phyloP scores from a whole-genome alignment of 2,113 vertebrate genomes.

The Malurus cyaneus region DNA sequence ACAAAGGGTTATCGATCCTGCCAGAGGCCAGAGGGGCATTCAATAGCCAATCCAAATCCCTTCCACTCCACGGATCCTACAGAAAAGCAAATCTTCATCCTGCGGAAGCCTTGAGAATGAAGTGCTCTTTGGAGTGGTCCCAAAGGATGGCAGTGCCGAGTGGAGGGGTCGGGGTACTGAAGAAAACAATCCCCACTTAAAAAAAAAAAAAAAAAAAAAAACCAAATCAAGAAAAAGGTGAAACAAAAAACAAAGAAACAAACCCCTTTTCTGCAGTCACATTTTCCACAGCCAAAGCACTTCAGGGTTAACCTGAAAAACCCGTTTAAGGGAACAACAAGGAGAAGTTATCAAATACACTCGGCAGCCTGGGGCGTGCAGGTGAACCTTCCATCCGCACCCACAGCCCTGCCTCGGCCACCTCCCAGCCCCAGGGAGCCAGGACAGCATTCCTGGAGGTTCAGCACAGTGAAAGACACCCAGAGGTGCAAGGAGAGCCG shows the following conservation, averaged over 20 bases:
- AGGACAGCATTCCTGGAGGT: background rate
- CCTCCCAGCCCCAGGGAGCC: fast-evolving
- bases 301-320: slow-evolving; percentile 8
- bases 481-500: background rate
- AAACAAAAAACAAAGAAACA: background rate
- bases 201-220: background rate
- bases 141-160: fast-evolving
- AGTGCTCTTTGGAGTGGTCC: fast-evolving
- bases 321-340: background rate
- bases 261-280: background rate
- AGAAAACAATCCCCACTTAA: background rate
- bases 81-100: background rate
- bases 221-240: background rate
- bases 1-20: slow-evolving; percentile 4
- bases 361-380: background rate
- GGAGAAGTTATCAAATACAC: background rate
- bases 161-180: background rate
- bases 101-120: background rate
- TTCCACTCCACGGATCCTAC: background rate
- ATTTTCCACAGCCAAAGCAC: background rate
- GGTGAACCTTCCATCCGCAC: background rate
- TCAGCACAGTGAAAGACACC: fast-evolving
- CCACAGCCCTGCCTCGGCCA: fast-evolving
- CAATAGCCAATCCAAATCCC: background rate
- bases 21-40: background rate